Conservation (phyloP, 2,113 vertebrate genomes). For the Thamnophis sirtalis region DNA sequence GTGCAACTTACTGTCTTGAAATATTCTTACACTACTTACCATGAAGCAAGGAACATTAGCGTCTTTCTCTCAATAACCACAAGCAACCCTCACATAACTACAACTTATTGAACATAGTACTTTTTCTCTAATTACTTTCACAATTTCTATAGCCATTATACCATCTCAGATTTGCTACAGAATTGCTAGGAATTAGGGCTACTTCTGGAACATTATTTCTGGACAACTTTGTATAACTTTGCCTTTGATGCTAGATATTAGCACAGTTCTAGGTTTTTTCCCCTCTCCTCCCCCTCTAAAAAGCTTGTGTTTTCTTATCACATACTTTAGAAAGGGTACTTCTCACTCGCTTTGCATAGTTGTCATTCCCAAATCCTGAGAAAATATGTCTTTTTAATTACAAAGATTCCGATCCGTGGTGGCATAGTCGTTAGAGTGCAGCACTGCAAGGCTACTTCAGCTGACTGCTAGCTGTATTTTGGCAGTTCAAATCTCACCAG, state of each 20-base stretch:
- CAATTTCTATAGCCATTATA: not conserved
- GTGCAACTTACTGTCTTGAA: not conserved
- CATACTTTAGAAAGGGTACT: not conserved
- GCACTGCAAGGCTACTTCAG: too few species aligned
- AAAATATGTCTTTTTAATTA: not conserved
- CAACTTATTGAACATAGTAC: not conserved
- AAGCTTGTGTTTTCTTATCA: not conserved
- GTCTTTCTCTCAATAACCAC: not conserved
- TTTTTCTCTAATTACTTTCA: not conserved
- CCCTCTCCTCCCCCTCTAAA: accelerated
- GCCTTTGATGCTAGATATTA: not conserved
- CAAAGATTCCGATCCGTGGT: not conserved
- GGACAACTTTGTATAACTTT: not conserved
- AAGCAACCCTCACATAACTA: not conserved
- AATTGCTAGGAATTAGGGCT: not conserved
- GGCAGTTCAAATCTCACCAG: too few species aligned
- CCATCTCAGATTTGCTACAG: not conserved
- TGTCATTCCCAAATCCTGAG: not conserved
- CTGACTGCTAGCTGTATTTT: too few species aligned
- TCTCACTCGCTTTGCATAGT: not conserved
- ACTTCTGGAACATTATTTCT: not conserved
- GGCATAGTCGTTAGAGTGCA: too few species aligned
- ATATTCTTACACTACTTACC: not conserved
- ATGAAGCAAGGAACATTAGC: not conserved
- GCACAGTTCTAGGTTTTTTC: not conserved